Evolutionary conservation across 2,797 vertebrate genomes (phyloP).

Genomic region (Nasua narica): DNA sequence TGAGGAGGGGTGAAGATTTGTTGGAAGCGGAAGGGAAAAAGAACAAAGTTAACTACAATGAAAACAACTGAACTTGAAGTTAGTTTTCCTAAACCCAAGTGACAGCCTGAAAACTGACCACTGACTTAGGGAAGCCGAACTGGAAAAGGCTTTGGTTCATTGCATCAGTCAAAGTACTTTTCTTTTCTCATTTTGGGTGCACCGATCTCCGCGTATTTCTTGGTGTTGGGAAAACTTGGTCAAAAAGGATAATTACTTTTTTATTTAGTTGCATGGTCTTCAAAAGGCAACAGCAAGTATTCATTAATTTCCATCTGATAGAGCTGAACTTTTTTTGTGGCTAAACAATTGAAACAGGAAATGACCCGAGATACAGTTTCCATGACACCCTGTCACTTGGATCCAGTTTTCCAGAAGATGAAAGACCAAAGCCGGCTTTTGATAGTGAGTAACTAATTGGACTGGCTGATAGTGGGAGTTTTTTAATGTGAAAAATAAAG

Average conservation of each 20-base stretch:
- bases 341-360: conserved; percentile 88
- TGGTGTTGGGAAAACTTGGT: conserved; percentile 62
- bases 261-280: conserved; percentile 64
- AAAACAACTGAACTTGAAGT: not conserved
- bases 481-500: conserved; percentile 83
- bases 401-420: conserved; percentile 88
- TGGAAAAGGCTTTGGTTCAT: conserved; percentile 19
- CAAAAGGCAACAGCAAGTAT: conserved; percentile 61
- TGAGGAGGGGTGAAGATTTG: not conserved
- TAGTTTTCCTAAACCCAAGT: not conserved
- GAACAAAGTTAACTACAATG: not conserved
- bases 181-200: not conserved
- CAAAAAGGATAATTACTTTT: conserved; percentile 50
- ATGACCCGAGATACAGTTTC: conserved; percentile 90
- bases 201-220: not conserved
- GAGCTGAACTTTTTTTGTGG: conserved; percentile 68
- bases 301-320: conserved; percentile 74
- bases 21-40: not conserved
- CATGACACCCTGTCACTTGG: conserved; percentile 89
- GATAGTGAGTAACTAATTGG: conserved; percentile 91
- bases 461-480: conserved; percentile 83
- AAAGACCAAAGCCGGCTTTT: conserved; percentile 87
- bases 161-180: not conserved
- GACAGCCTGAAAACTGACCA: conserved; percentile 38
- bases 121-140: not conserved